Evolutionary conservation across 2,888 invertebrate species (phyloP), one percentile per base, ranked within the genome.

Genomic region (Phyllotreta striolata): DNA sequence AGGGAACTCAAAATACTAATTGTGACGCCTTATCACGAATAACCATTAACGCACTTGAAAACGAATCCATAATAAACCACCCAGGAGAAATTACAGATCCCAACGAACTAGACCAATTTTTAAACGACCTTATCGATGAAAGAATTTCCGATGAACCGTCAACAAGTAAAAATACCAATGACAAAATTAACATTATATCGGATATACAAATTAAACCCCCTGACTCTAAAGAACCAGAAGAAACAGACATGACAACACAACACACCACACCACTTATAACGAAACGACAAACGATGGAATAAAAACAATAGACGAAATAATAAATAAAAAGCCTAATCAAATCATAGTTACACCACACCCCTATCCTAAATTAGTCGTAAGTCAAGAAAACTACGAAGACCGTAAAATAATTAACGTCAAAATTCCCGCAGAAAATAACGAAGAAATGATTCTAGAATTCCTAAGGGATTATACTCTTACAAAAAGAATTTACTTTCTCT

Each of bases 1-100:
- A 62, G 34, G 62, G 41, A 6, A 55, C 47, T 41, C 1, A 8
- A 24, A 62, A 62, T 35, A 62, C 43, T 10, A 49, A 43, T 7
- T 43, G 39, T 6, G 51, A 62, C 43, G 62, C 56, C 9, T 9
- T 57, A 12, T 57, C 52, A 2, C 24, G 57, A 13, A 57, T 63
- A 43, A 13, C 12, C 39, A 38, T 63, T 43, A 51, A 57, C 37
- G 52, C 52, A 1, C 6, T 52, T 12, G 63, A 52, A 52, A 44
- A 41, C 10, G 52, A 61, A 35, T 61, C 38, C 2, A 46, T 49
- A 12, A 44, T 49, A 39, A 52, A 62, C 38, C 46, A 62, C 10
- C 37, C 54, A 46, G 55, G 46, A 9, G 14, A 54, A 14, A 38
- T 44, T 12, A 14, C 41, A 3, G 35, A 24, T 24, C 24, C 24